A percentile compares a stretch with the other conserved stretches of the same genome.
Conservation (phyloP, 2,888 invertebrate species). For the Heliconius erato region DNA sequence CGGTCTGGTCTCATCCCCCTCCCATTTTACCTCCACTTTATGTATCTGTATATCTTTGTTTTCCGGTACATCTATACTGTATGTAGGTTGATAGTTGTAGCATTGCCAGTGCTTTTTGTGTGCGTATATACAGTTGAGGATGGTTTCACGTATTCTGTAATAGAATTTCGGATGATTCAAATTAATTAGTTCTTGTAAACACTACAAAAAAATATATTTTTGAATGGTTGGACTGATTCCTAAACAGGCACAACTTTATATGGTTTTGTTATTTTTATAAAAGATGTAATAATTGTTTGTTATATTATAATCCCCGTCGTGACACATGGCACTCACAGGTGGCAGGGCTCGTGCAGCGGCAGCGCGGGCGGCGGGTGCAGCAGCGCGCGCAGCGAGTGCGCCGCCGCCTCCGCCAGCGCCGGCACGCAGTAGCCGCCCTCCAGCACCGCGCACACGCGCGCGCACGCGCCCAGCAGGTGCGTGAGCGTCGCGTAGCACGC, state of each 20-base stretch:
- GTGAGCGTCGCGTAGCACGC: conserved; percentile 94
- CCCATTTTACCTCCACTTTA: conserved; percentile 79
- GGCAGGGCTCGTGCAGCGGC: conserved; percentile 72
- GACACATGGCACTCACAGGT: conserved; percentile 69
- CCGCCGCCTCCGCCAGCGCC: conserved; percentile 95
- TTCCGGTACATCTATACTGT: conserved; percentile 79
- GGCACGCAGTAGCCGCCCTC: conserved; percentile 98
- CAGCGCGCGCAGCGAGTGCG: conserved; percentile 91
- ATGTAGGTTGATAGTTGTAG: conserved; percentile 88
- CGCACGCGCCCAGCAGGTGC: conserved; percentile 90
- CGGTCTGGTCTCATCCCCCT: conserved; percentile 87
- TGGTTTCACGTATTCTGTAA: conserved; percentile 89
- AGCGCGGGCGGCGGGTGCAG: conserved; percentile 90
- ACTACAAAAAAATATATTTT: too few species aligned
- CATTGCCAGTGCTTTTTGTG: conserved; percentile 92
- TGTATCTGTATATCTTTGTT: conserved; percentile 79
- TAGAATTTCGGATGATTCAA: background rate
- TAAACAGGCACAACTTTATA: too few species aligned
- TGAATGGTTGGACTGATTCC: too few species aligned
- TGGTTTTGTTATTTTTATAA: too few species aligned
- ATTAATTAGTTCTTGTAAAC: too few species aligned
- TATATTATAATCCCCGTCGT: too few species aligned
- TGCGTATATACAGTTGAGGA: conserved; percentile 92
- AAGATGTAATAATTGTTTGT: too few species aligned
- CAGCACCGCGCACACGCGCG: conserved; percentile 92